Evolutionary conservation across 2,113 vertebrate genomes (phyloP).

Genomic region (Barnardius zonarius): DNA sequence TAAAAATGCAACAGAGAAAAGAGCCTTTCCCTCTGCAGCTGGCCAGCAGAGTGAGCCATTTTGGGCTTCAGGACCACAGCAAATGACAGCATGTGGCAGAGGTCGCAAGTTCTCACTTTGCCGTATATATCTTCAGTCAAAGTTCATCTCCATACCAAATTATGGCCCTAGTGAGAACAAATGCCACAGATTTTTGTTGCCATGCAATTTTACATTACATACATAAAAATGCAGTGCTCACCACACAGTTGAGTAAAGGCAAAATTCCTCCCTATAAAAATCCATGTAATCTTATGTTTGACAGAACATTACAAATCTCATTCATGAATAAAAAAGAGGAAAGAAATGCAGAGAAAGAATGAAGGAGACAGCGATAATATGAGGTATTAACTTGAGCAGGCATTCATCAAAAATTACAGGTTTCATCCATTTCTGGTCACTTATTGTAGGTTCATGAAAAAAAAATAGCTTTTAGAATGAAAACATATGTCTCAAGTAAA

Average conservation of each 20-base stretch:
- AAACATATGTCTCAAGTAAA: neutral
- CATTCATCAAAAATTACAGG: neutral
- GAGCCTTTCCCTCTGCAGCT: neutral
- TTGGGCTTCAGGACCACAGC: neutral
- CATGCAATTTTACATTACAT: neutral
- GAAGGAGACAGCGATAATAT: neutral
- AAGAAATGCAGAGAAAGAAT: neutral
- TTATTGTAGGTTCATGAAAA: neutral
- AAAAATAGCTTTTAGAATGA: neutral
- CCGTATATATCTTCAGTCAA: neutral
- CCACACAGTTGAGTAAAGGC: neutral
- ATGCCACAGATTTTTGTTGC: neutral
- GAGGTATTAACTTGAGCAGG: neutral
- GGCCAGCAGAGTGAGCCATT: neutral
- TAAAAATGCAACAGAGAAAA: neutral
- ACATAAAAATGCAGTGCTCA: neutral
- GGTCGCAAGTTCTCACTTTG: neutral
- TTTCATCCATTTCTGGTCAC: neutral
- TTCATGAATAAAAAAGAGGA: neutral
- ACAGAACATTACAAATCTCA: neutral
- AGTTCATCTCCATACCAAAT: neutral
- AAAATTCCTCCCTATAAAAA: constrained; percentile 13
- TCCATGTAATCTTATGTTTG: neutral
- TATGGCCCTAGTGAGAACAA: neutral
- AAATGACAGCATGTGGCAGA: neutral